phyloP scores from a whole-genome alignment of 2,888 invertebrate genomes.

The Achlya flavicornis region DNA sequence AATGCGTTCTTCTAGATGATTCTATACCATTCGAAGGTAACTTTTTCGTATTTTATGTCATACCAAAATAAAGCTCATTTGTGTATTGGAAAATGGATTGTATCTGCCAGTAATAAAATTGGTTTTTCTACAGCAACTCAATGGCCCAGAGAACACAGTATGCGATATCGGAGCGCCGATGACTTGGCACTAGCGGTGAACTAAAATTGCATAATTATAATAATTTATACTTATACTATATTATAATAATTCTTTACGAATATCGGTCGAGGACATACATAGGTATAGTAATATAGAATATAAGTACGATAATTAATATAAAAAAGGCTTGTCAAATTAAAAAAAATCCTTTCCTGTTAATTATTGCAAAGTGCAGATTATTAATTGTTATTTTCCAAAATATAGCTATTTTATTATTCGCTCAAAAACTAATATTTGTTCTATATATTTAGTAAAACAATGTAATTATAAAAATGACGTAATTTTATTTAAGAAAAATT shows the following conservation, averaged over 20 bases:
- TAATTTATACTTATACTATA: not conserved
- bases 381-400: too few species aligned
- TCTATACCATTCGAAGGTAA: not conserved
- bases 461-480: too few species aligned
- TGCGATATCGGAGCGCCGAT: conserved; percentile 77
- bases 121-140: conserved; percentile 66
- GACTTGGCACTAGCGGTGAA: conserved; percentile 66
- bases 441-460: too few species aligned
- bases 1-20: not conserved
- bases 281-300: not conserved
- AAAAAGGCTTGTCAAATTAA: not conserved
- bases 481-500: too few species aligned
- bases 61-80: not conserved
- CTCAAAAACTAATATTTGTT: not conserved
- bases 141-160: conserved; percentile 80
- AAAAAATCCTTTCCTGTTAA: not conserved
- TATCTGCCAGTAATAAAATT: not conserved
- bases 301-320: not conserved
- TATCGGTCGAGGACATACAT: not conserved
- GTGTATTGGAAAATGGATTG: not conserved
- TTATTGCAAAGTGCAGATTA: not conserved
- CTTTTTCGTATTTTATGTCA: not conserved
- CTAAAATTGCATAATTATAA: conserved; percentile 15
- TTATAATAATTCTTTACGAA: not conserved
- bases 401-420: too few species aligned